Evolutionary conservation across 2,113 vertebrate genomes (phyloP).

Genomic region (Elachura formosa): DNA sequence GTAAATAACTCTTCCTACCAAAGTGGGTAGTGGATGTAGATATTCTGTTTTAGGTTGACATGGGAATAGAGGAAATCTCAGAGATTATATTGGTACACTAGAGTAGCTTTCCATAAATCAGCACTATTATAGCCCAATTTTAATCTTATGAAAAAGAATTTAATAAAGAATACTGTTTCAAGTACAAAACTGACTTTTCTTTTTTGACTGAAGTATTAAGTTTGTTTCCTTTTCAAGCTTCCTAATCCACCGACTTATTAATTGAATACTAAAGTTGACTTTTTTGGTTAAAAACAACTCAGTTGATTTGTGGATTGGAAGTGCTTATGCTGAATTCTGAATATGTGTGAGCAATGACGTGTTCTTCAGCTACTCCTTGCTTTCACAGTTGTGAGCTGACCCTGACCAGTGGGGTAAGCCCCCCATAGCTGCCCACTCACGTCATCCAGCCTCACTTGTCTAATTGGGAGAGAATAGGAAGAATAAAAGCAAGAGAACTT

Average conservation of each 20-base stretch:
- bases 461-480: background rate
- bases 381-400: background rate
- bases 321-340: background rate
- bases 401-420: background rate
- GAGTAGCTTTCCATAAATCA: background rate
- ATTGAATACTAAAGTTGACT: background rate
- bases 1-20: background rate
- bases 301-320: background rate
- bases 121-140: background rate
- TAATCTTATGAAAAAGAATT: background rate
- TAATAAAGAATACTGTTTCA: background rate
- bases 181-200: background rate
- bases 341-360: fast-evolving
- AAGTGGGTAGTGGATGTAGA: background rate
- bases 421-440: background rate
- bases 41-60: background rate
- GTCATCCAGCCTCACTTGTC: background rate
- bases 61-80: background rate
- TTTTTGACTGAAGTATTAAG: background rate
- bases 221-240: background rate
- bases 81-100: background rate
- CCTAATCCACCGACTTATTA: background rate
- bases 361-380: background rate
- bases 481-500: background rate
- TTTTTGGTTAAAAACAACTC: background rate